phyloP scores from a whole-genome alignment of 2,888 invertebrate genomes.

The Tetragonula carbonaria region DNA sequence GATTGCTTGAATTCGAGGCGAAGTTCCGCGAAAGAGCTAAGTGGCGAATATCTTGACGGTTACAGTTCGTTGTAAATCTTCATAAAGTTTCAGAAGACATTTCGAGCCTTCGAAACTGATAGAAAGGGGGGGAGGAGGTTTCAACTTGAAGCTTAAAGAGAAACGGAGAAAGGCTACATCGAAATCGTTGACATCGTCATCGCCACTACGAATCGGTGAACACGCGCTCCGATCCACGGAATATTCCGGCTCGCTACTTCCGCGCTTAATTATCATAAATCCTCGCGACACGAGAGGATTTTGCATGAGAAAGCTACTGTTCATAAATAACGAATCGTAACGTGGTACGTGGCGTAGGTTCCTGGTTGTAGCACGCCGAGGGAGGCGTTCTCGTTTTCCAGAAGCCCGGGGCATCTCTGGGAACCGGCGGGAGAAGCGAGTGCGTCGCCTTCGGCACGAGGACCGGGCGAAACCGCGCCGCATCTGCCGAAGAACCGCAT shows the following conservation, averaged over 20 bases:
- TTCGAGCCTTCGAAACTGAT: too few relatives aligned
- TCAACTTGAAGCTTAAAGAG: neutral
- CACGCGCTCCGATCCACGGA: neutral
- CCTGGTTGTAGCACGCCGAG: neutral
- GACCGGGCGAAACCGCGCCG: constrained; percentile 17
- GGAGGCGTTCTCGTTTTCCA: neutral
- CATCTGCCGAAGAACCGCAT: constrained; percentile 64
- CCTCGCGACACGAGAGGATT: neutral
- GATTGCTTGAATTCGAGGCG: too few relatives aligned
- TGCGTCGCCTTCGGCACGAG: neutral
- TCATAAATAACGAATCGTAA: neutral
- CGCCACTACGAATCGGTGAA: neutral
- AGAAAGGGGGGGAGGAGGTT: too few relatives aligned
- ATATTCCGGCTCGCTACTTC: neutral
- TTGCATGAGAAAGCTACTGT: constrained; percentile 1
- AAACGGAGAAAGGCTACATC: neutral
- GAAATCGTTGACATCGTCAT: too few relatives aligned
- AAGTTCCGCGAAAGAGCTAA: too few relatives aligned
- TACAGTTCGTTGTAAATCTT: too few relatives aligned
- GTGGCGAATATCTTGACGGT: too few relatives aligned
- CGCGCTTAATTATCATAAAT: neutral
- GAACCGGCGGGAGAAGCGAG: constrained; percentile 5
- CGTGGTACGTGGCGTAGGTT: neutral
- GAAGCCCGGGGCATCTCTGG: constrained; percentile 18
- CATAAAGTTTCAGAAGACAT: too few relatives aligned